Base-by-base conservation (phyloP, 2,797 vertebrate species). In the Phylloscopus collybita region DNA sequence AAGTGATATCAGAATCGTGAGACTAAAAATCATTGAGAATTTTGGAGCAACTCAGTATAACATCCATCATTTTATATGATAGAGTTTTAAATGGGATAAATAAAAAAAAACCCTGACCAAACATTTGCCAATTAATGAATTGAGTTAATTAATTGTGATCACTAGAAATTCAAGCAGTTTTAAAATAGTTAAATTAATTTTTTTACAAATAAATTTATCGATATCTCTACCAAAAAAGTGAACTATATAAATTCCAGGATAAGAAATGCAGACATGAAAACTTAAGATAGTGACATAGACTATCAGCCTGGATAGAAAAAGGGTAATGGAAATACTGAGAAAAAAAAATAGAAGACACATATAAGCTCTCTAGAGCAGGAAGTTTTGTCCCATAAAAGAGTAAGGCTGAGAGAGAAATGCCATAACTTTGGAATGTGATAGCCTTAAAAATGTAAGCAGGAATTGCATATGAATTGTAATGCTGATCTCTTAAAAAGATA, bases 51-150 rank as follows among this genome's bases (percentile, higher is more conserved):
- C 3, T 67, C 2, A 32, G 42, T 76, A 54, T 42, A 61, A 11
- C 3, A 57, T 30, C 5, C 9, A 34, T 47, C 1, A 16, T 34
- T 79, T 75, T 65, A 87, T 20, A 32, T 61, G 2, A 54, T 13
- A 60, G 14, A n/a, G 1, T 60, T 78, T 81, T 72, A 81, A 79
- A 36, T 29, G 9, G 32, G 8, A 7, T 66, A 62, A 26, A 25
- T 34, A 11, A 64, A 75, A 64, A 60, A 1, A 62, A 38, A 1
- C 0, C 3, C 5, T 5, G 18, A 7, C 1, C 10, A 71, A 80
- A 7, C 2, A 60, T 23, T 56, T 86, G 1, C 1, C 9, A 61
- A 15, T 42, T 36, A 70, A 51, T 54, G 69, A 59, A 38, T 40
- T 67, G n/a, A 70, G 16, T 56, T 80, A 67, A 34, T 49, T 72